A percentile compares a stretch with the other conserved stretches of the same genome.
Evolutionary conservation across 1,140 invertebrate species (phyloP).

Genomic region (Penaeus indicus): DNA sequence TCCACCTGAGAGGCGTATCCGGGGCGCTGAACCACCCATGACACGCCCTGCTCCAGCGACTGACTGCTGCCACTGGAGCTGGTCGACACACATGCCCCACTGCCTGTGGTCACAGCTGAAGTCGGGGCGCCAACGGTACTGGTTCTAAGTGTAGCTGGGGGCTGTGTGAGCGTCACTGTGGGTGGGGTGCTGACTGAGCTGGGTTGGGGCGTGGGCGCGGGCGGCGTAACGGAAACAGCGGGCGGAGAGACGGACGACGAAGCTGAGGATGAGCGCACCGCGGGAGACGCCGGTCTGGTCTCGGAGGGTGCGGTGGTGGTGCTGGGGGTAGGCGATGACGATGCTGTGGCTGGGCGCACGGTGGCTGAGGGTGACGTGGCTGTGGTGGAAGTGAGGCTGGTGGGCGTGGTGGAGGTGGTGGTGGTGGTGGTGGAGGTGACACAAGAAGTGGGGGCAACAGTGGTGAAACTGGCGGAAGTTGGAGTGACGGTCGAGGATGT

Average conservation of each 20-base stretch:
- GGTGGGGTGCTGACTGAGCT: neutral
- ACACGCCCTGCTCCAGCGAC: neutral
- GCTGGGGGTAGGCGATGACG: neutral
- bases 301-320: neutral
- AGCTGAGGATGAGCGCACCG: neutral
- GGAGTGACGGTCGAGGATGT: neutral
- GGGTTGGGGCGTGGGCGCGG: neutral
- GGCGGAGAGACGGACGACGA: slow-evolving; percentile 3
- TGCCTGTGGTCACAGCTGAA: neutral
- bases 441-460: neutral
- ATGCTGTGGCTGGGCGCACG: neutral
- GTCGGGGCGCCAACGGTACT: neutral
- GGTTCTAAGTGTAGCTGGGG: neutral
- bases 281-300: neutral
- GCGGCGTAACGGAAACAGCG: slow-evolving; percentile 22
- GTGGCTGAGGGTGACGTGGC: neutral
- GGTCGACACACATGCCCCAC: neutral
- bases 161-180: slow-evolving; percentile 12
- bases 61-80: neutral
- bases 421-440: neutral
- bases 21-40: slow-evolving; percentile 24
- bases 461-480: neutral
- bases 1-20: slow-evolving; percentile 71
- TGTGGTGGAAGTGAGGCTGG: neutral
- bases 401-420: slow-evolving; percentile 1